phyloP scores from a whole-genome alignment of 2,888 invertebrate genomes.

The Argyresthia albistria region DNA sequence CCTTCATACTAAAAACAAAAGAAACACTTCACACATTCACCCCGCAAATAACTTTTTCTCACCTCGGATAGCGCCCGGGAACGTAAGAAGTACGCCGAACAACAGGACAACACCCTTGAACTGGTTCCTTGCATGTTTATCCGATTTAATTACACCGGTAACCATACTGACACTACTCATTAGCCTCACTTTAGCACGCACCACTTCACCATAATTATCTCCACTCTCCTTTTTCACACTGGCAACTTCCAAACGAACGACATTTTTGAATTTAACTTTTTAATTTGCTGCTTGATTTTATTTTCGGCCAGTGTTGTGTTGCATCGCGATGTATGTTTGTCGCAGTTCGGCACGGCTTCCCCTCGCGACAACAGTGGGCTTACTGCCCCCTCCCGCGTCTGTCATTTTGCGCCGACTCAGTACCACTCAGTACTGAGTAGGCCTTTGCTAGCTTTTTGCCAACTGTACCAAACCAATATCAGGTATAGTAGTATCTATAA shows the following conservation, averaged over 20 bases:
- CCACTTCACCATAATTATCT: conserved; percentile 1
- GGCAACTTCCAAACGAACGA: neutral
- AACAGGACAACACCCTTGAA: conserved; percentile 42
- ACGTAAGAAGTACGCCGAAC: conserved; percentile 51
- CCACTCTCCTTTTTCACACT: neutral
- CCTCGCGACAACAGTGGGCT: conserved; percentile 40
- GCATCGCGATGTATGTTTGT: conserved; percentile 51
- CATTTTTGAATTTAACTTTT: neutral
- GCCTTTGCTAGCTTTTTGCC: conserved; percentile 34
- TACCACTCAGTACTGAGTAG: conserved; percentile 27
- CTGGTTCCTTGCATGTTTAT: conserved; percentile 56
- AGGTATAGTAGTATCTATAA: no score
- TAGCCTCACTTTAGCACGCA: conserved; percentile 18
- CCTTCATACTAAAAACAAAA: neutral
- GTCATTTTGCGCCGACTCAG: conserved; percentile 69
- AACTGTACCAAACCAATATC: neutral
- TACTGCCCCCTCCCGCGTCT: conserved; percentile 58
- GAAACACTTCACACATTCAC: conserved; percentile 3
- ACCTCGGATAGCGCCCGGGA: conserved; percentile 42
- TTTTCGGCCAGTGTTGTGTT: conserved; percentile 15
- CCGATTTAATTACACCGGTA: conserved; percentile 50
- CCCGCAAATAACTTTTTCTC: conserved; percentile 20
- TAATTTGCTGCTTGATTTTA: neutral
- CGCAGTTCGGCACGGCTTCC: conserved; percentile 48
- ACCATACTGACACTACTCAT: conserved; percentile 58